Base-by-base conservation (phyloP, 2,113 vertebrate genomes). In the Myrmecobius fasciatus region DNA sequence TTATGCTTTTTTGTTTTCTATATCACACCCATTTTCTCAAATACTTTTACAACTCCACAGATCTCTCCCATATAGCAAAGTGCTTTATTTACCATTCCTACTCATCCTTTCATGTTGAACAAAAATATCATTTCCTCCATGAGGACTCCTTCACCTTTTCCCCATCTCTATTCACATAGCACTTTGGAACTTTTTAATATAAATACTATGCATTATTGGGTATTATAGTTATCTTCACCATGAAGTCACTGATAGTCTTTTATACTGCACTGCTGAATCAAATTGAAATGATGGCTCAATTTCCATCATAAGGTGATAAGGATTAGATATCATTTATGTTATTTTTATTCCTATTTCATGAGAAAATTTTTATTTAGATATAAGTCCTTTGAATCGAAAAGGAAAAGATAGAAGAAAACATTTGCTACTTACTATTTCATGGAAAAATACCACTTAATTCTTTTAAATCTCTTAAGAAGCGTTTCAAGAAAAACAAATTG, bases 401-500 rank as follows among this genome's bases (percentile, higher is more conserved):
- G 22, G 91, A 95, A 31, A 9, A 96, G 93, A 56, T 7, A 75
- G 52, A 93, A 96, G 93, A 94, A 7, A 83, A 48, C 24, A 5
- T 1, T 53, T 2, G 10, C 49, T 93, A 53, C 14, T 75, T 95
- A 24, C 26, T 75, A 53, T 95, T 94, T 47, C 60, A 93, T 67
- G 90, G n/a, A 83, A 52, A 88, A 97, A 95, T 14, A 90, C 49
- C n/a, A 88, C 53, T 91, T 60, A 91, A 46, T 51, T 96, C 36
- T 90, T 96, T 92, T 60, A 93, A 97, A 95, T 52, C 36, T 94
- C 60, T 75, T 75, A n/a, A 53, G 53, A 53, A n/a, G 36, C n/a
- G 93, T 96, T 97, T 92, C 48, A 96, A 97, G 91, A 97, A 96
- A 92, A 67, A 28, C 10, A 95, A 97, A 97, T 60, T 75, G 3